Conservation (phyloP, 2,797 vertebrate species). For the Anguilla pacifica region DNA sequence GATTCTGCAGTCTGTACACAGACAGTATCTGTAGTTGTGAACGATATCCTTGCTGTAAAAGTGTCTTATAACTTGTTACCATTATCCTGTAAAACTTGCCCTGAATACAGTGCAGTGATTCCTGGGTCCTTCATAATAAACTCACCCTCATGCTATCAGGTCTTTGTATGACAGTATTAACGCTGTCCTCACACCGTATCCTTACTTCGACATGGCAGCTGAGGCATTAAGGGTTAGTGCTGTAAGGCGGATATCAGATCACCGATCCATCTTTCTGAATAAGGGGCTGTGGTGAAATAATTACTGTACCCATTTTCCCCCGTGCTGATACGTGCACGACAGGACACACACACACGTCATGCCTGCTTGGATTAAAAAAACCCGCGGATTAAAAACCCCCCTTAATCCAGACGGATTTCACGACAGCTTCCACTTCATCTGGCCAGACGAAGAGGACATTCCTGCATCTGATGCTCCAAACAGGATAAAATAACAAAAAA, state of each 20-base stretch:
- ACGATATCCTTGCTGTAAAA: neutral
- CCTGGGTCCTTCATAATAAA: neutral
- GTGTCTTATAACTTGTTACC: neutral
- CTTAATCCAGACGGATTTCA: neutral
- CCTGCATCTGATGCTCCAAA: conserved; percentile 53
- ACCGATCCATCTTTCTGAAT: neutral
- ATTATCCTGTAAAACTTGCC: neutral
- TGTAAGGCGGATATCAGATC: neutral
- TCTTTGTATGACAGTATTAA: neutral
- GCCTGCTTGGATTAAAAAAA: neutral
- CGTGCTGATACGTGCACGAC: neutral
- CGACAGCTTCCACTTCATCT: neutral
- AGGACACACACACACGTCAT: neutral
- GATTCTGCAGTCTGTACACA: neutral
- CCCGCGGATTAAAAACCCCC: neutral
- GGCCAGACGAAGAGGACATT: conserved; percentile 40
- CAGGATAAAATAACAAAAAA: conserved; percentile 20
- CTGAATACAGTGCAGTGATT: neutral
- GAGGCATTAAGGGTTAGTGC: neutral
- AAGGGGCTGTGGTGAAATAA: neutral
- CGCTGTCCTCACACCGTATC: neutral
- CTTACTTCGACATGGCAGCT: neutral
- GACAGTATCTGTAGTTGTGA: neutral
- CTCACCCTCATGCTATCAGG: neutral
- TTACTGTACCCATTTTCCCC: neutral